phyloP scores from a whole-genome alignment of 2,888 invertebrate genomes.

The Eubasilissa splendida region DNA sequence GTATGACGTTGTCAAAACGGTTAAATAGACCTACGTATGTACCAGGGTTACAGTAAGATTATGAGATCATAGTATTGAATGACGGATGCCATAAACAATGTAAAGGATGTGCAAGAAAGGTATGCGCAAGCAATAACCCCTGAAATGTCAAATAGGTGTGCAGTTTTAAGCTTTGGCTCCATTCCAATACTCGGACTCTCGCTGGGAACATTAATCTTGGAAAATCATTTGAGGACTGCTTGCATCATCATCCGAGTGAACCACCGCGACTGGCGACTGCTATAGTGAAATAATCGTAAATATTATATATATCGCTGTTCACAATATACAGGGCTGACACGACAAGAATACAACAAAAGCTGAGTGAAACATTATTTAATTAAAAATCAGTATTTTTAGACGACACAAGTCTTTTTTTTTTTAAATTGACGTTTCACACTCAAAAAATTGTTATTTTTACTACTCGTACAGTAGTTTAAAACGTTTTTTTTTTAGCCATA shows the following conservation, averaged over 20 bases:
- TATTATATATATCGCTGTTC: conserved; percentile 7
- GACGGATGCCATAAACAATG: conserved; percentile 2
- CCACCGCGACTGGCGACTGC: background rate
- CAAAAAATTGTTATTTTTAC: too few relatives aligned
- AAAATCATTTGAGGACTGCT: conserved; percentile 42
- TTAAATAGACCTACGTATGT: too few relatives aligned
- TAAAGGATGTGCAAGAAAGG: conserved; percentile 9
- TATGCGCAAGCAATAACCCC: conserved; percentile 20
- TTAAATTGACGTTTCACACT: too few relatives aligned
- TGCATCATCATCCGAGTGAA: conserved; percentile 39
- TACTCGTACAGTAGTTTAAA: too few relatives aligned
- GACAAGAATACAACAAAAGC: too few relatives aligned
- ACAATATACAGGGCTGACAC: too few relatives aligned
- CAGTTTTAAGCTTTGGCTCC: conserved; percentile 44
- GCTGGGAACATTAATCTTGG: conserved; percentile 38
- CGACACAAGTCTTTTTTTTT: too few relatives aligned
- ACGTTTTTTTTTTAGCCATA: too few relatives aligned
- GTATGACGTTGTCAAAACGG: too few relatives aligned
- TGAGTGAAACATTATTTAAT: too few relatives aligned
- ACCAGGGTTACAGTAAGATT: background rate
- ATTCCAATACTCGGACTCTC: conserved; percentile 27
- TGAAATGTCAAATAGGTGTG: conserved; percentile 47
- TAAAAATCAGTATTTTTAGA: too few relatives aligned
- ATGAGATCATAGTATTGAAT: conserved; percentile 8
- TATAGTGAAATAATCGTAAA: conserved; percentile 15